Conservation (phyloP, 2,113 vertebrate species). For the Motacilla tschutschensis region DNA sequence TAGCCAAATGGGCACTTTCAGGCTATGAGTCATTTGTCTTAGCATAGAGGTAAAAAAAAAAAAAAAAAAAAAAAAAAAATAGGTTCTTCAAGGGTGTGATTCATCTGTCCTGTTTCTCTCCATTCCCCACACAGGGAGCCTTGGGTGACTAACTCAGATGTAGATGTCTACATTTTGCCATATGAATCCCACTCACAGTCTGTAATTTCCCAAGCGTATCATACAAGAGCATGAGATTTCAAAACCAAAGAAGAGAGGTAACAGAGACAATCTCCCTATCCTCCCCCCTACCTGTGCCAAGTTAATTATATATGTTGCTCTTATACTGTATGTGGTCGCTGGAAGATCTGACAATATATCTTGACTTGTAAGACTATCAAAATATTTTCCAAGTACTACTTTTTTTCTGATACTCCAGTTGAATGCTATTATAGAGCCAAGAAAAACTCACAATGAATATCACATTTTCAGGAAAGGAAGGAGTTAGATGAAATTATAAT, state of each 20-base stretch:
- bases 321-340: neutral
- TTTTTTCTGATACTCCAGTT: neutral
- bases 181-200: conserved; percentile 60
- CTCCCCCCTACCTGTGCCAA: neutral
- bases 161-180: conserved; percentile 49
- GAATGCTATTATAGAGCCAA: neutral
- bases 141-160: conserved; percentile 55
- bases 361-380: conserved; percentile 9
- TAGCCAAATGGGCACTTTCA: neutral
- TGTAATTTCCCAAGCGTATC: neutral
- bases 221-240: conserved; percentile 11
- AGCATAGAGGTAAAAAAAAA: conserved; percentile 13
- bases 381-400: neutral
- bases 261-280: neutral
- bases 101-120: conserved; percentile 59
- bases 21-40: conserved; percentile 10
- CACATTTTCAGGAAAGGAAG: neutral
- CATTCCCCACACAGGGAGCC: conserved; percentile 34
- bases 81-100: conserved; percentile 36
- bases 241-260: conserved; percentile 6
- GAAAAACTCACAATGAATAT: neutral
- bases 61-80: conserved; percentile 35
- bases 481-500: neutral
- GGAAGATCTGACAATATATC: conserved; percentile 9
- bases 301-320: conserved; percentile 8